A percentile compares a stretch with the other conserved stretches of the same genome.
Evolutionary conservation across 2,888 invertebrate genomes (phyloP).

Genomic region (Atethmia centrago): DNA sequence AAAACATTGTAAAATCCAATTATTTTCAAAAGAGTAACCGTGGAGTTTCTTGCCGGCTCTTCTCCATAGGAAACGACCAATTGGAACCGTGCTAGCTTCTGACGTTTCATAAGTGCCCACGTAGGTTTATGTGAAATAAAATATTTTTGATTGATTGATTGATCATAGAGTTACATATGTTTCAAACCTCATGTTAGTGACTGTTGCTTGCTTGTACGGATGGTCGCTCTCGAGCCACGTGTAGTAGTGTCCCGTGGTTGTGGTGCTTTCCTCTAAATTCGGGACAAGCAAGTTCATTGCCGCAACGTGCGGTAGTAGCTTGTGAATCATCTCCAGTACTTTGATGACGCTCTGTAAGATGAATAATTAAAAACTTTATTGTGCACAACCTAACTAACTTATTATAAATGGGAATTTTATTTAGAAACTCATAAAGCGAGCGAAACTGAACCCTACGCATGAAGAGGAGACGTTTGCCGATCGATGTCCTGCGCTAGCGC

Average conservation of each 20-base stretch:
- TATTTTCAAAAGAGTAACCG: too few species aligned
- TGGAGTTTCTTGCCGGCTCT: too few species aligned
- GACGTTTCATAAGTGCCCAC: too few species aligned
- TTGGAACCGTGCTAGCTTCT: too few species aligned
- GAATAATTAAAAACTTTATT: background rate
- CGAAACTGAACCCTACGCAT: background rate
- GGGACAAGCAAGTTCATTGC: conserved; percentile 94
- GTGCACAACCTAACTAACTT: too few species aligned
- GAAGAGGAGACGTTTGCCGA: background rate
- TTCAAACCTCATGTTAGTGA: conserved; percentile 94
- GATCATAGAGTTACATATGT: too few species aligned
- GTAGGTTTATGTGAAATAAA: too few species aligned
- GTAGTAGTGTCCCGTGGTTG: conserved; percentile 96
- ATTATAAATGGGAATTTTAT: background rate
- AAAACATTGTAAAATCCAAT: too few species aligned
- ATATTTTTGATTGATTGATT: too few species aligned
- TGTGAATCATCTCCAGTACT: conserved; percentile 95
- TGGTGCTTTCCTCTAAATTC: conserved; percentile 74
- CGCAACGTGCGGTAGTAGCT: conserved; percentile 96
- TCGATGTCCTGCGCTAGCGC: background rate
- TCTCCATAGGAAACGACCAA: too few species aligned
- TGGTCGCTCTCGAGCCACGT: conserved; percentile 99
- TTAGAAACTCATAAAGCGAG: background rate
- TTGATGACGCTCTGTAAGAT: conserved; percentile 94
- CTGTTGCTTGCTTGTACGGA: conserved; percentile 97